Evolutionary conservation across 2,113 vertebrate species (phyloP), one percentile per base, ranked within the genome.

Genomic region (Malurus alboscapulatus): DNA sequence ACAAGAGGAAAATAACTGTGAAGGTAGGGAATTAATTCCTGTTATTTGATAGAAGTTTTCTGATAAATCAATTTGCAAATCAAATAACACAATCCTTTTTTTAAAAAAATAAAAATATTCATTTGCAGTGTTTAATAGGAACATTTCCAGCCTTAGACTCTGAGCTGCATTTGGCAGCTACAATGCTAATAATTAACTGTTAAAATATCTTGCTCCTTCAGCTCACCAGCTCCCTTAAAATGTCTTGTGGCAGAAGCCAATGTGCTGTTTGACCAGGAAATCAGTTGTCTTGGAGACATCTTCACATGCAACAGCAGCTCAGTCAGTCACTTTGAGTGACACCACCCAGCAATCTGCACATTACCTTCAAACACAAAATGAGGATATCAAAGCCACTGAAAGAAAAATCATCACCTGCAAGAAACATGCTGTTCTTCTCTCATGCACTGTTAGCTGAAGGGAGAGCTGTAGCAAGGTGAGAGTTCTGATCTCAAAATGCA

Each of bases 281-380:
- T 89, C 36, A 87, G 90, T 83, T 92, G 88, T 95, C 91, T 84
- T 94, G 93, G 88, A 96, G 93, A 93, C 75, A 92, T 67, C 92
- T 92, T 81, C 92, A 90, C 83, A 66, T 54, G 58, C 74, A 89
- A 61, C 65, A 82, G 78, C 90, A 85, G 84, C 74, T 91, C 88
- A 90, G 93, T 88, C 93, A 92, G 63, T 77, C 90, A 90, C 83
- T 94, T 94, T 95, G 86, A 95, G 88, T 90, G 80, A 94, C 2
- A 0, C 61, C 68, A 90, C 65, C 75, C n/a, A 84, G 82, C 76
- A 94, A 92, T 81, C 88, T 75, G 48, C 91, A 88, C 76, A 59
- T 78, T 77, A 93, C 67, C 88, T 94, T 93, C 91, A 84, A 92
- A 87, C 76, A 86, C 65, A 88, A 95, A 93, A 96, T 84, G 69